phyloP scores from a whole-genome alignment of 2,797 vertebrate species.

The Coluber constrictor region DNA sequence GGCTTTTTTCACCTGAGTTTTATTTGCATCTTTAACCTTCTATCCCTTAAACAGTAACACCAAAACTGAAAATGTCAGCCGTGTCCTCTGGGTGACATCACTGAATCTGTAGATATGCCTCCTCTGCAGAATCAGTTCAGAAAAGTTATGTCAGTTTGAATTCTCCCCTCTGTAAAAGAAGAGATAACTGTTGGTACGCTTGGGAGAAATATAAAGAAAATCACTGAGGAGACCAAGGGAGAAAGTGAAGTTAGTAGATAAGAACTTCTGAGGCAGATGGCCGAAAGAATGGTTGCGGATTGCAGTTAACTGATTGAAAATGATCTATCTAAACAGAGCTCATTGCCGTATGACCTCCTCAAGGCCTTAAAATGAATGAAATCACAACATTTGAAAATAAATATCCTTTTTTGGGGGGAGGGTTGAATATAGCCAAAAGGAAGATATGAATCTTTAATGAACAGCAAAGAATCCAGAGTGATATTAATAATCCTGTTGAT shows the following conservation, averaged over 20 bases:
- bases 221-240: neutral
- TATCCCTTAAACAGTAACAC: neutral
- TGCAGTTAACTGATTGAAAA: neutral
- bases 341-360: neutral
- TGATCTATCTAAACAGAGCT: neutral
- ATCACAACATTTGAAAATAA: neutral
- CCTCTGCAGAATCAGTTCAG: neutral
- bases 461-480: neutral
- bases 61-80: neutral
- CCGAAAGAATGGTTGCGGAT: neutral
- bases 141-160: neutral
- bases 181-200: neutral
- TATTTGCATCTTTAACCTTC: neutral
- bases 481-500: neutral
- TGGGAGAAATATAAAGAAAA: neutral
- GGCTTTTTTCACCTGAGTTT: neutral
- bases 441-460: neutral
- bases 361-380: neutral
- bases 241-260: neutral
- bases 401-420: neutral
- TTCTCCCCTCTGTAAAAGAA: neutral
- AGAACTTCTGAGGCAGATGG: neutral
- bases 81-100: neutral
- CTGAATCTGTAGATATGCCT: neutral
- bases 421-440: neutral